Evolutionary conservation across 2,113 vertebrate species (phyloP), one percentile per base, ranked within the genome.

Genomic region (Campylorhamphus procurvoides): DNA sequence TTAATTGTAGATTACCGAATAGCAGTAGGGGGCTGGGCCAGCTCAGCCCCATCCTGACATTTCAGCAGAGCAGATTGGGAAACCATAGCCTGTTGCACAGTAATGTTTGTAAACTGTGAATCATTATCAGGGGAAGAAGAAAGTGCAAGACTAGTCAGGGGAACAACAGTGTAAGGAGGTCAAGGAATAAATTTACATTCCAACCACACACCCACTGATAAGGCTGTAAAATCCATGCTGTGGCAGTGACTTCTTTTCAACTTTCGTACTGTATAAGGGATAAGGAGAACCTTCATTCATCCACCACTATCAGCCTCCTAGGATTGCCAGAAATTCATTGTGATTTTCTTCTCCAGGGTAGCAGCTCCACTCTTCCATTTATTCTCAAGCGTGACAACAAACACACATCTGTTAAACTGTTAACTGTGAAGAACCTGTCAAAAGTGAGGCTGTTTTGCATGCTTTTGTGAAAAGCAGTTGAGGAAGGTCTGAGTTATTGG

Each of bases 401-500:
- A 62, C 10, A 47, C 35, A 12, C 6, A 9, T 83, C 23, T 88
- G 67, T 14, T 77, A 67, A 47, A 29, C 5, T 27, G 35, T 39
- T 92, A 49, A 56, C 1, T 6, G 33, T 35, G 39, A 91, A 89
- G 40, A 49, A 67, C 47, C 8, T 53, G 31, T 37, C 73, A n/a
- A n/a, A 94, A 58, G 46, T 44, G 18, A 86, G 55, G 44, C 67
- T 0, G 0, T 55, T 77, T 67, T 56, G 63, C 40, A 85, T 80
- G 67, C 35, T 84, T 71, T 86, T 83, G 58, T 63, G 59, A 40
- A 64, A 93, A 77, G 52, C 25, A 76, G 25, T 77, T 83, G 66
- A 64, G 76, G 88, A 63, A 79, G 24, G 25, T 72, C 66, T 88
- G 87, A 88, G 29, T 73, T 90, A 89, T 46, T 87, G 78, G 85